These are phyloP conservation scores for Muschampia plurimacula DNA, from an alignment of 2,888 invertebrate genomes.

Conservation along the genomic window DNA sequence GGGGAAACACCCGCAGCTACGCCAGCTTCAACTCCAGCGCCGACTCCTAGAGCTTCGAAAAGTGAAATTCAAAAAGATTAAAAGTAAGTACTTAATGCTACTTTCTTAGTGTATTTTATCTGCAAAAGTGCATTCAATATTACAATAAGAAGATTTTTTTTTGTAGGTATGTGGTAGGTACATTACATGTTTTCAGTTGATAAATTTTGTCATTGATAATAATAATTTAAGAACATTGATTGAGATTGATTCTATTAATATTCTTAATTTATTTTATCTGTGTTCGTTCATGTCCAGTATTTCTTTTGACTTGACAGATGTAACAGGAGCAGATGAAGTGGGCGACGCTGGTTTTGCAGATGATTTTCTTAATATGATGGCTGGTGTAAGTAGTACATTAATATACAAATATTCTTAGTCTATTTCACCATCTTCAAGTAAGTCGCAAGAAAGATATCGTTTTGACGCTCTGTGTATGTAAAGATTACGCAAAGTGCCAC, in stretches of 20 bases:
- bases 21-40: constrained; percentile 38
- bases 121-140: no score
- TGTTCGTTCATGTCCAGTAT: background rate
- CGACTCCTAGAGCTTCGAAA: constrained; percentile 38
- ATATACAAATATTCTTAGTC: no score
- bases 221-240: no score
- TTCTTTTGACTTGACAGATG: constrained; percentile 49
- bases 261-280: background rate
- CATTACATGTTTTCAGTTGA: no score
- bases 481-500: no score
- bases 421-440: no score
- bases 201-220: no score
- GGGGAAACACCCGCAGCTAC: constrained; percentile 34
- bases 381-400: constrained; percentile 71
- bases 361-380: constrained; percentile 74
- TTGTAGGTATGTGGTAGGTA: no score
- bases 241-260: background rate
- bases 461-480: no score
- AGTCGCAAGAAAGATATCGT: background rate
- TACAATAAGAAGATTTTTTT: no score
- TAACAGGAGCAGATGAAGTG: constrained; percentile 52
- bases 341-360: constrained; percentile 62
- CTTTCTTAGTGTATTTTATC: background rate
- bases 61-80: constrained; percentile 31
- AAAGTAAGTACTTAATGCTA: constrained; percentile 9